Evolutionary conservation across 2,797 vertebrate species (phyloP), one percentile per base, ranked within the genome.

Genomic region (Mycteria americana): DNA sequence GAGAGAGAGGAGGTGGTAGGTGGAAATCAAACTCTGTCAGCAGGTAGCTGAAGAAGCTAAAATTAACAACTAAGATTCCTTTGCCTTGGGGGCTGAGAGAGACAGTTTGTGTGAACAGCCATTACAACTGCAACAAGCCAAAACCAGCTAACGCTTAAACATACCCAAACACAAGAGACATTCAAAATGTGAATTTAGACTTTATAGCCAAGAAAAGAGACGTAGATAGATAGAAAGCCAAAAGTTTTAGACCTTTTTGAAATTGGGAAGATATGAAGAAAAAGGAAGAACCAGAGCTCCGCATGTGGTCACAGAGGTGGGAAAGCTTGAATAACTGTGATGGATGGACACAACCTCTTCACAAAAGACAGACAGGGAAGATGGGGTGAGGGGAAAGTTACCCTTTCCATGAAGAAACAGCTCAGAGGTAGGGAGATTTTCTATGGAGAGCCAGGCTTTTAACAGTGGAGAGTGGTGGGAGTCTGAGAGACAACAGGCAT

Each of bases 21-120:
- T 92, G 88, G 85, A 87, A 95, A 93, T 86, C 51, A 90, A 90
- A 93, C 83, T 84, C 87, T 95, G 95, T 93, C 94, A 94, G 96
- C 96, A 96, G 93, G 94, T 95, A 89, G 80, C 74, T 96, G 88
- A 84, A 92, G 83, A 37, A 93, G 92, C 77, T 95, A 93, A 96
- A 97, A 96, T 92, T 92, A 95, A 96, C 94, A 93, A 43, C 69
- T 37, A 78, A 95, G 83, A 92, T 48, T 94, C 74, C 43, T 90
- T 90, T 84, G 88, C 92, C 91, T 48, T 30, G 63, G 13, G 88
- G 86, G 91, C 59, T 85, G 59, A 92, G 60, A 82, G 54, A 85
- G 73, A 89, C 82, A 89, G 78, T 73, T 95, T 92, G 65, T 85
- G 89, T 91, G 92, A 96, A 84, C 50, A 86, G 62, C 57, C 91